Evolutionary conservation across 2,888 invertebrate genomes (phyloP).

Genomic region (Colostygia pectinataria): DNA sequence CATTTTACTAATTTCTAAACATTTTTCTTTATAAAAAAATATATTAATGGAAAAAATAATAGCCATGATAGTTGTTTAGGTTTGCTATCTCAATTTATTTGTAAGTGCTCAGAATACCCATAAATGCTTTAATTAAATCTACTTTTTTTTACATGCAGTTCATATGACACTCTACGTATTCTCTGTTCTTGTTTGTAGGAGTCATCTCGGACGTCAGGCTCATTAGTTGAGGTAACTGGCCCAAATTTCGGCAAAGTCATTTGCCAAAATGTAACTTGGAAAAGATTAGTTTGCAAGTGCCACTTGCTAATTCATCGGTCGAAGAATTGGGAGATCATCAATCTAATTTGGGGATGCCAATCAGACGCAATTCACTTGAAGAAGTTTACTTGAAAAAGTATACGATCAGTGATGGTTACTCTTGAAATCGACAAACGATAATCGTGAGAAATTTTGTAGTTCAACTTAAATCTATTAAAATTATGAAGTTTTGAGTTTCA

Average conservation of each 20-base stretch:
- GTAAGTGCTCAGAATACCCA: no score
- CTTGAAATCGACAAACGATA: no score
- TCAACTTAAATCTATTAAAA: no score
- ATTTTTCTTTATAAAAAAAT: no score
- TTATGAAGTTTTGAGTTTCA: no score
- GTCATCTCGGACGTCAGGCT: conserved; percentile 75
- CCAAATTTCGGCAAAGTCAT: conserved; percentile 72
- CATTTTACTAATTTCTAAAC: no score
- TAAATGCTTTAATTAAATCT: no score
- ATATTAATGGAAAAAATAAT: no score
- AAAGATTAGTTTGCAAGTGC: conserved; percentile 51
- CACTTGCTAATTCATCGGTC: conserved; percentile 44
- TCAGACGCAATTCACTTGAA: conserved; percentile 25
- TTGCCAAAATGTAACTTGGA: conserved; percentile 59
- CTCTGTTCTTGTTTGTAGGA: conserved; percentile 61
- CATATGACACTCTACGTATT: conserved; percentile 38
- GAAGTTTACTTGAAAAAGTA: conserved; percentile 1
- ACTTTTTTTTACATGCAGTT: background rate
- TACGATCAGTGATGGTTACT: no score
- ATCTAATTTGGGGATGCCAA: conserved; percentile 31
- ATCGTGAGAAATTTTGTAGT: no score
- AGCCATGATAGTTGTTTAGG: no score
- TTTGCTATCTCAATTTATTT: no score
- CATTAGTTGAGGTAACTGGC: conserved; percentile 78
- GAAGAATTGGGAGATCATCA: conserved; percentile 34